Conservation (phyloP, 1,140 invertebrate species). For the Anastrepha obliqua region DNA sequence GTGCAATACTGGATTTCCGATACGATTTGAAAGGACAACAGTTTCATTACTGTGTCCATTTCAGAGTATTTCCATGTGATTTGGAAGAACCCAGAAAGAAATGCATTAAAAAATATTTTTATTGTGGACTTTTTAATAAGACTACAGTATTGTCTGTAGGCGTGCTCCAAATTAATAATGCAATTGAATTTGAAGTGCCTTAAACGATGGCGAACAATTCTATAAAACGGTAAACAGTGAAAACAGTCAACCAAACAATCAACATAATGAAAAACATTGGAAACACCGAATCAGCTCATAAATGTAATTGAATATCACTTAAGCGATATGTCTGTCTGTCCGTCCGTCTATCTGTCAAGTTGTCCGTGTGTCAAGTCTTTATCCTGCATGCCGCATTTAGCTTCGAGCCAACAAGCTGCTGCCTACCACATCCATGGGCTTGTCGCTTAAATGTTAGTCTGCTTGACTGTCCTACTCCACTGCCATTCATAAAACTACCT, state of each 20-base stretch:
- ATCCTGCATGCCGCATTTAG: neutral
- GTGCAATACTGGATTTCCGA: neutral
- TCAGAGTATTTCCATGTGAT: neutral
- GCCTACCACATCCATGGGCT: neutral
- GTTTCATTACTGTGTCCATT: neutral
- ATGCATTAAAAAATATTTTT: neutral
- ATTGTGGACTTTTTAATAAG: neutral
- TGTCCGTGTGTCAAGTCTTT: neutral
- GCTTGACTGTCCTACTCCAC: neutral
- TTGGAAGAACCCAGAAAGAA: neutral
- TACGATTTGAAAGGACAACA: neutral
- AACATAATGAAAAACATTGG: constrained; percentile 25
- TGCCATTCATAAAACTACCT: neutral
- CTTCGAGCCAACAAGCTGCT: neutral
- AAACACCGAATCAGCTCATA: constrained; percentile 33
- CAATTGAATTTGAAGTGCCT: constrained; percentile 18
- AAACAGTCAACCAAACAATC: constrained; percentile 29
- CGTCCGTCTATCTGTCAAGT: constrained; percentile 1
- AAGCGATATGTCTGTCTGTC: constrained; percentile 31
- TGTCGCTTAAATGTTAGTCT: neutral
- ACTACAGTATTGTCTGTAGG: too few species aligned
- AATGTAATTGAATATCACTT: constrained; percentile 51
- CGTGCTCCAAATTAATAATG: neutral
- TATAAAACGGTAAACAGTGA: neutral
- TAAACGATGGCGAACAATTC: neutral